These are phyloP conservation scores for Ornithoptera alexandrae DNA, from an alignment of 2,888 invertebrate genomes.

Conservation along the genomic window DNA sequence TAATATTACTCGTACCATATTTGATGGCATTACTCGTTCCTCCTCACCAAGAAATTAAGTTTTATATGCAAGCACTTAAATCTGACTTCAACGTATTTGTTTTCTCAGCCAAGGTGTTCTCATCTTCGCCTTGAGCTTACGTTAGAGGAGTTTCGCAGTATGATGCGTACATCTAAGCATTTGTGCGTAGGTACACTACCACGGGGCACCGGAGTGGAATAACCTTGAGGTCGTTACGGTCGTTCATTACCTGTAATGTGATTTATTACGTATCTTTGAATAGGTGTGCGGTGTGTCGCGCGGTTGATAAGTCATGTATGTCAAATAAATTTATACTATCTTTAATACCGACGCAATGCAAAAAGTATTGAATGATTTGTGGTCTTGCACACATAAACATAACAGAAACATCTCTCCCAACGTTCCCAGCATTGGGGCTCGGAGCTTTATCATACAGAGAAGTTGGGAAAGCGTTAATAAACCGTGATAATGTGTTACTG, in stretches of 20 bases:
- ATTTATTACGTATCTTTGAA: slow-evolving; percentile 24
- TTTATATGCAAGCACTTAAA: not conserved
- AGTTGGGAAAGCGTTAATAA: too few species aligned
- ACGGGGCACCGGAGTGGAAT: slow-evolving; percentile 34
- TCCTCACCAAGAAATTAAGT: not conserved
- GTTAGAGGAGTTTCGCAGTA: slow-evolving; percentile 28
- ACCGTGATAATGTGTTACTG: too few species aligned
- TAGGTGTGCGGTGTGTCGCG: slow-evolving; percentile 5
- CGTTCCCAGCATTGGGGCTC: too few species aligned
- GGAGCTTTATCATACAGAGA: too few species aligned
- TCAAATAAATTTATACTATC: too few species aligned
- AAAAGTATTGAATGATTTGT: too few species aligned
- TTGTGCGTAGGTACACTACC: slow-evolving; percentile 34
- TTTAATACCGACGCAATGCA: too few species aligned
- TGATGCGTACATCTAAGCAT: slow-evolving; percentile 37
- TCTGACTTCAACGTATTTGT: not conserved
- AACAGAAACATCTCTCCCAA: too few species aligned
- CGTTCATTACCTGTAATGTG: slow-evolving; percentile 17
- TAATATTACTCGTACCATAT: too few species aligned
- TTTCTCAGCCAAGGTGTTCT: slow-evolving; percentile 21
- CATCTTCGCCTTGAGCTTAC: slow-evolving; percentile 28
- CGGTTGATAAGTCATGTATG: too few species aligned
- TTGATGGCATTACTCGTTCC: not conserved
- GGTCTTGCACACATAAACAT: too few species aligned
- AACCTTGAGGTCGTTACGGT: slow-evolving; percentile 31